Percentiles rank a stretch among this genome's conserved stretches.
Evolutionary conservation across 2,888 invertebrate species (phyloP).

Genomic region (Lepidocyrtinus sp.): DNA sequence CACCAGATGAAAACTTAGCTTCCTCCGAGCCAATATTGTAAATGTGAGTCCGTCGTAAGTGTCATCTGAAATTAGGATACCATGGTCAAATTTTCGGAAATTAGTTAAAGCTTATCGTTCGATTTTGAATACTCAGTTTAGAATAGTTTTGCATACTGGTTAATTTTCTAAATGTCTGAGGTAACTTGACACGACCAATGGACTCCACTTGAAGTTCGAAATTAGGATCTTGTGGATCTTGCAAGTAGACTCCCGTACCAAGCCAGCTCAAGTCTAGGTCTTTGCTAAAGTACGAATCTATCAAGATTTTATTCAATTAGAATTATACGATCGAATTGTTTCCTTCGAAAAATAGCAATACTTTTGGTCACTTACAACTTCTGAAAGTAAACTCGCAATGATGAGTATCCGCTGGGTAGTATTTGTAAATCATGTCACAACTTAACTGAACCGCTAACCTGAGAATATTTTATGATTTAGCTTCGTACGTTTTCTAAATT

Average conservation of each 20-base stretch:
- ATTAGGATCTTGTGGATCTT: constrained; percentile 59
- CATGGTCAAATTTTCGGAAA: not conserved
- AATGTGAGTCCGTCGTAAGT: constrained; percentile 51
- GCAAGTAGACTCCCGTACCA: constrained; percentile 55
- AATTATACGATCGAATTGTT: no score
- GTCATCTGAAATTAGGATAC: constrained; percentile 32
- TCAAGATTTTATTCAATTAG: not conserved
- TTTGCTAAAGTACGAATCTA: constrained; percentile 55
- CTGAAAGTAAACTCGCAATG: constrained; percentile 61
- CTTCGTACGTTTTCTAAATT: no score
- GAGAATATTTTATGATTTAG: not conserved
- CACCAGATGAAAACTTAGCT: constrained; percentile 64
- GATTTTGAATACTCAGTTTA: not conserved
- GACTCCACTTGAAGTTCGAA: constrained; percentile 59
- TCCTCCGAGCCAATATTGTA: constrained; percentile 47
- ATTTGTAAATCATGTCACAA: constrained; percentile 58
- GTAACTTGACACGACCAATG: constrained; percentile 46
- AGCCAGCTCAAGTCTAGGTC: constrained; percentile 57
- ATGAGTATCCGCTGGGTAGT: constrained; percentile 65
- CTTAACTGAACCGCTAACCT: constrained; percentile 46
- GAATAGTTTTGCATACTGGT: constrained; percentile 42
- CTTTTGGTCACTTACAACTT: no score
- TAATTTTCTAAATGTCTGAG: constrained; percentile 48
- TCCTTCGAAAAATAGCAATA: no score
- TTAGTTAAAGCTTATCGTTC: constrained; percentile 3